Evolutionary conservation across 2,113 vertebrate species (phyloP).

Genomic region (Struthidea cinerea): DNA sequence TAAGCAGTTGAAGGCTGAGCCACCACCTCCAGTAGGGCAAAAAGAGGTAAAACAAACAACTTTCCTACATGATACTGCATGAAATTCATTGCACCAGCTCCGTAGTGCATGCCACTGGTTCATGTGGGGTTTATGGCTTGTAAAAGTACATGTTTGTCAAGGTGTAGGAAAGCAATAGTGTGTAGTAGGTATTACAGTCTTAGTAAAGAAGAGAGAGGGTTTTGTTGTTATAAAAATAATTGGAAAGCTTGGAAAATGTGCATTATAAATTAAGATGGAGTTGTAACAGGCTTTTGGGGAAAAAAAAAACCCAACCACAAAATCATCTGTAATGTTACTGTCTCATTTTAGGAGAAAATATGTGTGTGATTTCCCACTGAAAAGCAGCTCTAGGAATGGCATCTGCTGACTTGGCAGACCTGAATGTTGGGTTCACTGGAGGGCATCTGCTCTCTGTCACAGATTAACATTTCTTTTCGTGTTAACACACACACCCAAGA

Average conservation of each 20-base stretch:
- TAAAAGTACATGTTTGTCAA: neutral
- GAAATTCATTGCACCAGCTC: neutral
- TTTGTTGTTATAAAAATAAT: neutral
- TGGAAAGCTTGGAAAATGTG: neutral
- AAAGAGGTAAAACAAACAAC: conserved; percentile 65
- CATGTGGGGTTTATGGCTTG: neutral
- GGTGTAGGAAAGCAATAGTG: neutral
- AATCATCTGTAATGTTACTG: neutral
- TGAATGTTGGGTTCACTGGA: neutral
- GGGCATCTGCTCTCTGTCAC: neutral
- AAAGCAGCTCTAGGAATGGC: neutral
- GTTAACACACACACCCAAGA: neutral
- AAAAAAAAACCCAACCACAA: neutral
- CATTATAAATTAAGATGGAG: neutral
- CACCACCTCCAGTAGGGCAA: conserved; percentile 48
- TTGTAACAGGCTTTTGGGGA: neutral
- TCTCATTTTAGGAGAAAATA: neutral
- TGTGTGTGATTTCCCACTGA: neutral
- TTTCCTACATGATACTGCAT: conserved; percentile 61
- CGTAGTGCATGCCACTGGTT: conserved; percentile 27
- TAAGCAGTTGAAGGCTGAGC: conserved; percentile 62
- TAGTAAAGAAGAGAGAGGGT: neutral
- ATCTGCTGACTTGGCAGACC: conserved; percentile 23
- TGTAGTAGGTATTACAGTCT: neutral
- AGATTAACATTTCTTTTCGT: neutral